phyloP scores from a whole-genome alignment of 2,888 invertebrate species.

The Ochlodes sylvanus region DNA sequence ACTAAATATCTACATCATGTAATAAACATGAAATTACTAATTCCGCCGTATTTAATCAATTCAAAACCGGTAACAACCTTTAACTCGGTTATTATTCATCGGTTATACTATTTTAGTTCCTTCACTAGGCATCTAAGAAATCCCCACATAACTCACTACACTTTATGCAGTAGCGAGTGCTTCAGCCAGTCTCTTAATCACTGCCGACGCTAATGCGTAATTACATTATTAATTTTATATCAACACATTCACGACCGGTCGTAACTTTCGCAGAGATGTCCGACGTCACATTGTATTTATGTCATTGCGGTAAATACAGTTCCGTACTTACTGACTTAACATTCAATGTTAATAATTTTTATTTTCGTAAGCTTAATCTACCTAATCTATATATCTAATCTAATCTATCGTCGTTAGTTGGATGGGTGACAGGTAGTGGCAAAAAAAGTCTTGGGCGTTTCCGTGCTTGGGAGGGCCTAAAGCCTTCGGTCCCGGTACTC shows the following conservation, averaged over 20 bases:
- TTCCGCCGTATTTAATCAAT: not conserved
- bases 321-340: not conserved
- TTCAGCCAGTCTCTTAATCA: slow-evolving; percentile 17
- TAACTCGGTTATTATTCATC: not conserved
- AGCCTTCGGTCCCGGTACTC: too few species aligned
- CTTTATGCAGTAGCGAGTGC: slow-evolving; percentile 14
- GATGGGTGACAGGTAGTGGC: too few species aligned
- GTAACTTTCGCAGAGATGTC: slow-evolving; percentile 2
- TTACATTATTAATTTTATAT: slow-evolving; percentile 12
- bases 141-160: not conserved
- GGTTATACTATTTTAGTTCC: not conserved
- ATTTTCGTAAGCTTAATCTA: too few species aligned
- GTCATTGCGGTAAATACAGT: not conserved
- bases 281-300: not conserved
- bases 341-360: not conserved
- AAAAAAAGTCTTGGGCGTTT: too few species aligned
- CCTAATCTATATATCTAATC: too few species aligned
- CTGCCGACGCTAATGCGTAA: slow-evolving; percentile 16
- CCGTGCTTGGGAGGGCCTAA: too few species aligned
- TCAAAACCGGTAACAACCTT: slow-evolving; percentile 9
- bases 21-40: not conserved
- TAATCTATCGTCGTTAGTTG: too few species aligned
- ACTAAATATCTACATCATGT: too few species aligned
- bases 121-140: slow-evolving; percentile 5
- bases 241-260: slow-evolving; percentile 2